These are phyloP conservation scores for Hermaeophaga mercurialis DNA, from an alignment of 2,888 invertebrate genomes.

Conservation along the genomic window DNA sequence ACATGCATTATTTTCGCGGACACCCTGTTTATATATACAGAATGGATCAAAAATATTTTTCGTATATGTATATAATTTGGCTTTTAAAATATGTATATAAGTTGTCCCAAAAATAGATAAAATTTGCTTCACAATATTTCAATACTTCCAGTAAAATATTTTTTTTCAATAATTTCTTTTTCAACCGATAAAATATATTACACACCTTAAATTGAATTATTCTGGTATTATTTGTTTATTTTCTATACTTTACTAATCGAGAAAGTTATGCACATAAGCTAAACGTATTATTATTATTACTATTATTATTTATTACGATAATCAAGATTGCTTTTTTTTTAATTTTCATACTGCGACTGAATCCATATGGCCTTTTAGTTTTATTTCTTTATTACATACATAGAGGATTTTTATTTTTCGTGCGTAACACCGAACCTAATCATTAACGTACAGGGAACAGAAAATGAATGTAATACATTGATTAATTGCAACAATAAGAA, in stretches of 20 bases:
- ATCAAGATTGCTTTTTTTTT: slow-evolving; percentile 7
- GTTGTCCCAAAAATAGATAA: no score
- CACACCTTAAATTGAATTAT: no score
- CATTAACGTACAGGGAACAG: slow-evolving; percentile 9
- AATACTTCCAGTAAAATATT: no score
- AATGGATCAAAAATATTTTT: no score
- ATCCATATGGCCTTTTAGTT: slow-evolving; percentile 22
- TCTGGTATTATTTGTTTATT: no score
- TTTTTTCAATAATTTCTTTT: no score
- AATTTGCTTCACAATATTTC: no score
- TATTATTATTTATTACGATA: slow-evolving; percentile 20
- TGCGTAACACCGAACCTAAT: slow-evolving; percentile 11
- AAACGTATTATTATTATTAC: slow-evolving; percentile 18
- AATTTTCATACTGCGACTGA: neutral
- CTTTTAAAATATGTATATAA: no score
- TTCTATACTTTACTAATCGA: slow-evolving; percentile 3
- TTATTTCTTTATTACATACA: slow-evolving; percentile 1
- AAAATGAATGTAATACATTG: slow-evolving; percentile 15
- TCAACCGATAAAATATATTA: no score
- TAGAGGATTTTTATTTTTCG: slow-evolving; percentile 9
- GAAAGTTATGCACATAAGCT: neutral
- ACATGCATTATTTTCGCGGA: no score
- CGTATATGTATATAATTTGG: no score
- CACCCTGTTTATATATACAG: no score
- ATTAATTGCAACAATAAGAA: slow-evolving; percentile 13